Percentiles rank a stretch among this genome's conserved stretches.
Evolutionary conservation across 1,140 invertebrate genomes (phyloP).

Genomic region (Hylaeus anthracinus): DNA sequence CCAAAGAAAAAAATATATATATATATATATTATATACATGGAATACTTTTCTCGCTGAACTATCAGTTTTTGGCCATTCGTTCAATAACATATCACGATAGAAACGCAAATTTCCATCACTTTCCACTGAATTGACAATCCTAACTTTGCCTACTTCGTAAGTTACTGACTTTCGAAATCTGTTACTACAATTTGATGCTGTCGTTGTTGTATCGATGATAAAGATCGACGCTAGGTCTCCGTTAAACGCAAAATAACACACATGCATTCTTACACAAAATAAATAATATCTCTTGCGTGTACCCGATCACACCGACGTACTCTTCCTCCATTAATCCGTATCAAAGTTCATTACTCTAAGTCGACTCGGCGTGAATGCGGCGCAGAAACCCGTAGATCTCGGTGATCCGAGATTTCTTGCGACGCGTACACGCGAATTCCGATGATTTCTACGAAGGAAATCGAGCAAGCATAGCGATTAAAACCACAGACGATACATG

Average conservation of each 20-base stretch:
- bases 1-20: neutral
- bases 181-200: neutral
- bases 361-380: neutral
- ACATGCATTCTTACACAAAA: constrained; percentile 36
- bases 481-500: constrained; percentile 73
- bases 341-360: neutral
- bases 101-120: neutral
- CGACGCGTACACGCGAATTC: neutral
- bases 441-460: neutral
- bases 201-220: neutral
- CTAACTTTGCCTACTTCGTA: neutral
- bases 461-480: constrained; percentile 11
- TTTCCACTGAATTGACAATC: neutral
- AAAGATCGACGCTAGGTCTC: neutral
- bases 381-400: neutral
- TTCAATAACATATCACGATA: neutral
- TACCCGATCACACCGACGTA: constrained; percentile 11
- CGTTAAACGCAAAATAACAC: constrained; percentile 10
- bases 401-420: neutral
- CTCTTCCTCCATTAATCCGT: neutral
- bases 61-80: neutral
- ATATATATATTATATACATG: neutral
- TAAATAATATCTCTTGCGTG: constrained; percentile 23
- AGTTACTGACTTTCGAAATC: neutral
- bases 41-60: neutral